Conservation (phyloP, 2,888 invertebrate genomes). For the Drosophila borealis region DNA sequence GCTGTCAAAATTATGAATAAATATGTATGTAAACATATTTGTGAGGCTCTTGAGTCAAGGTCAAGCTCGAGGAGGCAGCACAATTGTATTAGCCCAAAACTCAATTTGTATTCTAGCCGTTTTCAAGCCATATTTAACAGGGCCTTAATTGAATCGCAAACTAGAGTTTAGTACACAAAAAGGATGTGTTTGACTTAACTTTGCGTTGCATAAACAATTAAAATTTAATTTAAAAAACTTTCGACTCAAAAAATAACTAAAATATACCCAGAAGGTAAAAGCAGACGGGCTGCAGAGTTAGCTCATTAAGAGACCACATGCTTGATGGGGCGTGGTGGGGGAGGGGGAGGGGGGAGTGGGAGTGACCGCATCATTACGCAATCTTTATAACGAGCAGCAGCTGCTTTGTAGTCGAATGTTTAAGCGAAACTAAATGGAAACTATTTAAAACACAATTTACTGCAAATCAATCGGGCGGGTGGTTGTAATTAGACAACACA, state of each 20-base stretch:
- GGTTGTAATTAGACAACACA: conserved; percentile 66
- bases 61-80: conserved; percentile 11
- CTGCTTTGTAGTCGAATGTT: conserved; percentile 55
- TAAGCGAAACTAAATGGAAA: conserved; percentile 61
- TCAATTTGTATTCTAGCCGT: neutral
- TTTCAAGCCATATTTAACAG: neutral
- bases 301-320: conserved; percentile 72
- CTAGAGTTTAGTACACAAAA: no score
- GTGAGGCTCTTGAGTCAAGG: conserved; percentile 12
- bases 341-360: neutral
- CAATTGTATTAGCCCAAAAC: conserved; percentile 18
- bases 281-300: conserved; percentile 35
- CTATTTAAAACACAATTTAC: conserved; percentile 79
- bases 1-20: conserved; percentile 42
- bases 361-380: conserved; percentile 65
- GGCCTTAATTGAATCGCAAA: conserved; percentile 2
- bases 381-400: conserved; percentile 47
- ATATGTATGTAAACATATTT: conserved; percentile 25
- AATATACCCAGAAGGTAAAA: conserved; percentile 14
- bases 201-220: conserved; percentile 60
- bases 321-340: conserved; percentile 11
- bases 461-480: conserved; percentile 71
- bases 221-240: conserved; percentile 74
- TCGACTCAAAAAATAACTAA: conserved; percentile 43
- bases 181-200: conserved; percentile 34